Evolutionary conservation across 2,888 invertebrate species (phyloP).

Genomic region (Drosophila kambysellisi): DNA sequence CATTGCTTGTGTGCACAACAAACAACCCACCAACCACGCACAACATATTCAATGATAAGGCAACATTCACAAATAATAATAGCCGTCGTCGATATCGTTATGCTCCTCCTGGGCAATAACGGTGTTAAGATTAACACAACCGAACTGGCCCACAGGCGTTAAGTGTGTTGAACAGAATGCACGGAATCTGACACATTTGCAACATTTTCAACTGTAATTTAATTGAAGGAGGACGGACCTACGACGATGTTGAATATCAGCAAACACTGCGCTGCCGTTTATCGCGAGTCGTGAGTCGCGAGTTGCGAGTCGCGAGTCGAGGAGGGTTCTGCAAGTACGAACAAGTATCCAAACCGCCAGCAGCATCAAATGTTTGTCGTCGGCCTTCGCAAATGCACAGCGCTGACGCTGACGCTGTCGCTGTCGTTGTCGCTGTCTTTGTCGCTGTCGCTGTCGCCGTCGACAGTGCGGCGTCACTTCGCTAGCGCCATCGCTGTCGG

Average conservation of each 20-base stretch:
- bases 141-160: constrained; percentile 9
- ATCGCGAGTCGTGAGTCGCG: constrained; percentile 48
- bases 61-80: constrained; percentile 4
- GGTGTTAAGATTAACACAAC: constrained; percentile 11
- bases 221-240: constrained; percentile 29
- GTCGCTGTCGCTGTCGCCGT: constrained; percentile 7
- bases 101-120: constrained; percentile 2
- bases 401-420: constrained; percentile 19
- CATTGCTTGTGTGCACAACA: constrained; percentile 21
- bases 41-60: constrained; percentile 34
- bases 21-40: constrained; percentile 24
- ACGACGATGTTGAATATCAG: constrained; percentile 22
- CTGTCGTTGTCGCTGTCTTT: constrained; percentile 2
- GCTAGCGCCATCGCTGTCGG: constrained; percentile 15
- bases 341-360: constrained; percentile 51
- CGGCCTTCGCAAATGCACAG: constrained; percentile 58
- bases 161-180: constrained; percentile 10
- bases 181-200: constrained; percentile 29
- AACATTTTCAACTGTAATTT: constrained; percentile 45
- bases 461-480: constrained; percentile 3
- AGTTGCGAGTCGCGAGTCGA: constrained; percentile 54
- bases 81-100: constrained; percentile 11
- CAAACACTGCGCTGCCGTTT: constrained; percentile 51
- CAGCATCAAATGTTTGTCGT: constrained; percentile 63
- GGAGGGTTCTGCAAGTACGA: constrained; percentile 58